Conservation (phyloP, 2,888 invertebrate genomes). For the Cynaeus angustus region DNA sequence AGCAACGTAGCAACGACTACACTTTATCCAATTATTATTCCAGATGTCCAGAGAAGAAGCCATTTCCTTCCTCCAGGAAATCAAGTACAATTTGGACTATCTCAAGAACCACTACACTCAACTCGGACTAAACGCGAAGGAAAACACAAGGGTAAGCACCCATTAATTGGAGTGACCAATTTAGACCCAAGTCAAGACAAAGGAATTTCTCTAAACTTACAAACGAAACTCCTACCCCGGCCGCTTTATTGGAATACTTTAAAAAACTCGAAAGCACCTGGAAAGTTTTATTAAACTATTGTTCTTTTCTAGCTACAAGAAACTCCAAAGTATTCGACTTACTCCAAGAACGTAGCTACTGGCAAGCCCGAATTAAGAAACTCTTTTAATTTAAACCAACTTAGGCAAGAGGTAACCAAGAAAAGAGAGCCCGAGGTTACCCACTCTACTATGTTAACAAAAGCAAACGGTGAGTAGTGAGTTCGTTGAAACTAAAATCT, state of each 20-base stretch:
- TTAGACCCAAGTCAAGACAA: not conserved
- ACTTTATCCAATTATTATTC: slow-evolving; percentile 34
- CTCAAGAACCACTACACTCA: slow-evolving; percentile 79
- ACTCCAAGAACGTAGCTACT: slow-evolving; percentile 24
- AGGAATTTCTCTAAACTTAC: too few species aligned
- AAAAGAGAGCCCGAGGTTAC: slow-evolving; percentile 54
- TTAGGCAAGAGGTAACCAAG: slow-evolving; percentile 60
- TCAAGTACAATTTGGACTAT: slow-evolving; percentile 83
- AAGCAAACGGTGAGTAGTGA: slow-evolving; percentile 39
- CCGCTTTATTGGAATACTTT: slow-evolving; percentile 2
- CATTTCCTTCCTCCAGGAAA: slow-evolving; percentile 83
- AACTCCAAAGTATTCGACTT: slow-evolving; percentile 34
- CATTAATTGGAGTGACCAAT: slow-evolving; percentile 34
- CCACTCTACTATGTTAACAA: slow-evolving; percentile 30
- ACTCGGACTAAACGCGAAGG: slow-evolving; percentile 67
- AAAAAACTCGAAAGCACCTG: not conserved
- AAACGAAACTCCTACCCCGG: too few species aligned
- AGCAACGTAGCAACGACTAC: too few species aligned
- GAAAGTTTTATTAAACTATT: slow-evolving; percentile 2
- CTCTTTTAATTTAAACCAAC: slow-evolving; percentile 62
- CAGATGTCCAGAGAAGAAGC: slow-evolving; percentile 86
- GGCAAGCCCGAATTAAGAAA: slow-evolving; percentile 59
- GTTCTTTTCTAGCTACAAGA: slow-evolving; percentile 39
- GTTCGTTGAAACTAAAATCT: too few species aligned
- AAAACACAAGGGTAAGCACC: slow-evolving; percentile 60